phyloP scores from a whole-genome alignment of 2,888 invertebrate genomes.

The Thelaira solivaga region DNA sequence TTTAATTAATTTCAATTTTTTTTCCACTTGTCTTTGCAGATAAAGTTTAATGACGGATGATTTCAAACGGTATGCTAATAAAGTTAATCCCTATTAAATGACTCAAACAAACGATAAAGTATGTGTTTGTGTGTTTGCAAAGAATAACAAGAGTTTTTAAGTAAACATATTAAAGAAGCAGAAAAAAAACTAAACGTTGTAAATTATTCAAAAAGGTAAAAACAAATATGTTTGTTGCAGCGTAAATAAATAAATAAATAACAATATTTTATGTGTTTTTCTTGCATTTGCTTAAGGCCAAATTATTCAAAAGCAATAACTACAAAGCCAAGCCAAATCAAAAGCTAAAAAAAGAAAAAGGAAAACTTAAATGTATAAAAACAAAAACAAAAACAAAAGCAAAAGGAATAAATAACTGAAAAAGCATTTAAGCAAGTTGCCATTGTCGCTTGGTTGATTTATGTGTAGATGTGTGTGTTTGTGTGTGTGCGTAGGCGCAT shows the following conservation, averaged over 20 bases:
- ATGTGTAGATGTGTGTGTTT: neutral
- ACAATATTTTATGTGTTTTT: slow-evolving; percentile 8
- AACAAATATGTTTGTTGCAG: neutral
- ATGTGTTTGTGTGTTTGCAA: neutral
- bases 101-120: slow-evolving; percentile 21
- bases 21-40: slow-evolving; percentile 9
- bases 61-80: slow-evolving; percentile 1
- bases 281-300: neutral
- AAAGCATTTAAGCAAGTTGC: neutral
- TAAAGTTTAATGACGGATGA: slow-evolving; percentile 4
- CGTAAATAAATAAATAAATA: slow-evolving; percentile 21
- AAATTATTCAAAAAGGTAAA: slow-evolving; percentile 37
- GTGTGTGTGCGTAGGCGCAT: neutral
- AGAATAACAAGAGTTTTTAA: neutral
- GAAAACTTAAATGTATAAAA: neutral
- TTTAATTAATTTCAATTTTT: slow-evolving; percentile 40
- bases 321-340: neutral
- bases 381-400: neutral
- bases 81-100: slow-evolving; percentile 30
- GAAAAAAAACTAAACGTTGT: slow-evolving; percentile 5
- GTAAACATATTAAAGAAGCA: slow-evolving; percentile 10
- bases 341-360: neutral
- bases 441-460: neutral
- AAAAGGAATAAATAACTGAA: neutral
- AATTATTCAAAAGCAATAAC: slow-evolving; percentile 4